Evolutionary conservation across 2,113 vertebrate genomes (phyloP), one percentile per base, ranked within the genome.

Genomic region (Nesoenas mayeri): DNA sequence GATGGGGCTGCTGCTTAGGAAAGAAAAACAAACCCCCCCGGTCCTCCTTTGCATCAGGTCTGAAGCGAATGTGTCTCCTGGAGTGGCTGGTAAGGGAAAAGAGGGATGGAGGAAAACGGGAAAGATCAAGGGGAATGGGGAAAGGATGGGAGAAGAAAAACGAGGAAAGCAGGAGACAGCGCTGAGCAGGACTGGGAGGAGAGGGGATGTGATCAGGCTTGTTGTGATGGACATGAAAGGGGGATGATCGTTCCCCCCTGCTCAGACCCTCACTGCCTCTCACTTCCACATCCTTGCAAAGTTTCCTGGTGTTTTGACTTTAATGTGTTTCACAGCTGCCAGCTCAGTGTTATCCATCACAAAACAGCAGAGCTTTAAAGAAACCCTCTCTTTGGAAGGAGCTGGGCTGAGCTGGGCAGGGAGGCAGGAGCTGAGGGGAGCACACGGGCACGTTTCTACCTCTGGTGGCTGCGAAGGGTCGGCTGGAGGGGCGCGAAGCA

Each of bases 311-410:
- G 74, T 79, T 94, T 87, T 6, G 12, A 70, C 64, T 71, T 85
- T 97, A 97, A 97, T 96, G 93, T 61, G 57, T 97, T 97, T 97
- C 93, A 87, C 97, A 97, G 97, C 95, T 96, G 95, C 53, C 88
- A 91, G 36, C 70, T 95, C 60, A 12, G 73, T 61, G 79, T 95
- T 92, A 94, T 91, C 84, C 89, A 91, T 78, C 90, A 87, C 57
- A 83, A 92, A 96, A 95, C 17, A 89, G 64, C 25, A 70, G 84
- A 66, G 51, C 91, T 79, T 83, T 92, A 88, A 92, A 85, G 90
- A 82, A 93, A 53, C 31, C 15, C 38, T 1, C 18, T 57, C 57
- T 91, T 90, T 32, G n/a, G n/a, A 50, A 88, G 50, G 50, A 66
- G 48, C 70, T 75, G 48, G 13, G 74, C n/a, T 71, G 32, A 79